Evolutionary conservation across 2,113 vertebrate genomes (phyloP).

Genomic region (Capreolus pygargus): DNA sequence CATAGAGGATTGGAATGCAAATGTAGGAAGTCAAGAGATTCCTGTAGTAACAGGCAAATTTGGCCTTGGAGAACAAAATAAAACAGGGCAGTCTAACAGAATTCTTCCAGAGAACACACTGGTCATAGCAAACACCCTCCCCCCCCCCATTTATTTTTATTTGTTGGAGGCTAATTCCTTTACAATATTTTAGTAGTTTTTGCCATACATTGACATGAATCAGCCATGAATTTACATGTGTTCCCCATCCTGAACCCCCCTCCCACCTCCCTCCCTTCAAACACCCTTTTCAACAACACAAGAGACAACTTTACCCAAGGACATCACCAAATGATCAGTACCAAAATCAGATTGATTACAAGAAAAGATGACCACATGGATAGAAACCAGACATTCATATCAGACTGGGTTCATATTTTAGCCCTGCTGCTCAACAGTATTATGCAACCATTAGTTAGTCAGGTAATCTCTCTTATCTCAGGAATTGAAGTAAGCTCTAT

Average conservation of each 20-base stretch:
- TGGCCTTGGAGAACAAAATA: background rate
- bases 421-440: background rate
- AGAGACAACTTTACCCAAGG: background rate
- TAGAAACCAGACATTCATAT: constrained; percentile 10
- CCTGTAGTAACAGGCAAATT: background rate
- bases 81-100: background rate
- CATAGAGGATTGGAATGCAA: background rate
- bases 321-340: background rate
- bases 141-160: too few species aligned
- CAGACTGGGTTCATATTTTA: background rate
- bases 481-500: background rate
- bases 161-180: too few species aligned
- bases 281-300: too few species aligned
- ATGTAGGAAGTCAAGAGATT: background rate
- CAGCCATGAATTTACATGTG: too few species aligned
- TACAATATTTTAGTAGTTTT: too few species aligned
- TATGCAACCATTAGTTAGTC: background rate
- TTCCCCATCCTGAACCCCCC: too few species aligned
- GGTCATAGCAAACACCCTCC: too few species aligned
- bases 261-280: too few species aligned
- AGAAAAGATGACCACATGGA: background rate
- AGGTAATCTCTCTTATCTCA: background rate
- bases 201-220: too few species aligned
- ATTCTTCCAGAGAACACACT: background rate
- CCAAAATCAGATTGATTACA: background rate